A percentile compares a stretch with the other conserved stretches of the same genome.
phyloP scores from a whole-genome alignment of 1,140 invertebrate genomes.

The Colletes latitarsis region DNA sequence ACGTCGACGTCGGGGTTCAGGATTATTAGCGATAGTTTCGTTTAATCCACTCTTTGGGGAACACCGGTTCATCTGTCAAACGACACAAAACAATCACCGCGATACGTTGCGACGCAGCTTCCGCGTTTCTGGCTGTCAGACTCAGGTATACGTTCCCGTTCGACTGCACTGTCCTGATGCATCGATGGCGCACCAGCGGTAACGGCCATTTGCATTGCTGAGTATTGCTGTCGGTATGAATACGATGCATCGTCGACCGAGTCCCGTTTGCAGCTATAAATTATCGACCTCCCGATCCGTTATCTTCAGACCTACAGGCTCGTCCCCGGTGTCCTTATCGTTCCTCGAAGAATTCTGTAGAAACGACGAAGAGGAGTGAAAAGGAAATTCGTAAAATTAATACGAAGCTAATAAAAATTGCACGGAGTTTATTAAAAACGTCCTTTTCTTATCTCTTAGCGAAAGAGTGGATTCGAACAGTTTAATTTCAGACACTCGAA shows the following conservation, averaged over 20 bases:
- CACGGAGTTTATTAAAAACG: too few relatives aligned
- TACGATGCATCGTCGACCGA: slow-evolving; percentile 48
- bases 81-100: slow-evolving; percentile 18
- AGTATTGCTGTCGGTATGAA: slow-evolving; percentile 48
- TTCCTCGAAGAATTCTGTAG: too few relatives aligned
- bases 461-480: too few relatives aligned
- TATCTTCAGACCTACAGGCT: slow-evolving; percentile 39
- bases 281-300: slow-evolving; percentile 46
- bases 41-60: not conserved
- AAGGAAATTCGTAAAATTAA: too few relatives aligned
- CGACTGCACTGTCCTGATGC: slow-evolving; percentile 30
- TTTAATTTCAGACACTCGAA: too few relatives aligned
- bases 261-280: slow-evolving; percentile 45
- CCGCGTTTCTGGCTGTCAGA: slow-evolving; percentile 47
- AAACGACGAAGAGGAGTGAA: not conserved
- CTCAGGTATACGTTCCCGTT: slow-evolving; percentile 36
- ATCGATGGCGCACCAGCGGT: slow-evolving; percentile 24
- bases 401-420: too few relatives aligned
- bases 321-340: not conserved
- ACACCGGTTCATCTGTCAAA: slow-evolving; percentile 6
- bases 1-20: not conserved
- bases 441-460: too few relatives aligned
- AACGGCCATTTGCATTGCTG: slow-evolving; percentile 57
- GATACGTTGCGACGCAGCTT: slow-evolving; percentile 16
- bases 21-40: slow-evolving; percentile 4